Evolutionary conservation across 1,140 invertebrate genomes (phyloP).

Genomic region (Drosophila leontia): DNA sequence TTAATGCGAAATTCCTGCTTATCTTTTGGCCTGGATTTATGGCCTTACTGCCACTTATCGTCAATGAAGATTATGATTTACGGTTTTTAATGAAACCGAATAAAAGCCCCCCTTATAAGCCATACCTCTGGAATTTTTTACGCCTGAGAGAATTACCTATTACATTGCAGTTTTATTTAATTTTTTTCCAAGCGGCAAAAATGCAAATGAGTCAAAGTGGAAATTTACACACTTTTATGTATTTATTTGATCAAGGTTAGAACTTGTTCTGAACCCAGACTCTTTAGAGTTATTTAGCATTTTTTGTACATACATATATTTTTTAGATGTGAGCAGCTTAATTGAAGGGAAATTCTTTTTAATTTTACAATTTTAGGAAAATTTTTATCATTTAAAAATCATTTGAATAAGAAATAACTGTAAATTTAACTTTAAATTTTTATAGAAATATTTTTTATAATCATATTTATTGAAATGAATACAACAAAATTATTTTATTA

Average conservation of each 20-base stretch:
- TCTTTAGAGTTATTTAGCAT: background rate
- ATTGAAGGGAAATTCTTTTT: background rate
- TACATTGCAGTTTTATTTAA: background rate
- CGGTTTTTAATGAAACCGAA: background rate
- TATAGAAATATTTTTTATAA: background rate
- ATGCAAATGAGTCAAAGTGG: slow-evolving; percentile 41
- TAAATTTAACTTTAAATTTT: background rate
- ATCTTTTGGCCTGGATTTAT: slow-evolving; percentile 29
- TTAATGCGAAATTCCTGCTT: slow-evolving; percentile 19
- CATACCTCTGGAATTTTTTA: slow-evolving; percentile 11
- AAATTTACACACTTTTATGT: slow-evolving; percentile 32
- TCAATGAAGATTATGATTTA: slow-evolving; percentile 32
- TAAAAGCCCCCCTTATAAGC: background rate
- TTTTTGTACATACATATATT: background rate
- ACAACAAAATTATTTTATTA: background rate
- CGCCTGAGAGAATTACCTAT: slow-evolving; percentile 26
- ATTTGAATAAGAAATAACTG: background rate
- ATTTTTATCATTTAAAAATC: background rate
- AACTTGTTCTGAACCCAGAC: slow-evolving; percentile 15
- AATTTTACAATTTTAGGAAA: background rate
- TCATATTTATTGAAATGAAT: background rate
- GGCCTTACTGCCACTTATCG: background rate
- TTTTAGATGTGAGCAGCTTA: background rate
- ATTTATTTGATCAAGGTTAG: slow-evolving; percentile 32
- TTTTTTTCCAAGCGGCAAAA: slow-evolving; percentile 1